phyloP scores from a whole-genome alignment of 1,140 invertebrate species.

The Scaptomyza graminum region DNA sequence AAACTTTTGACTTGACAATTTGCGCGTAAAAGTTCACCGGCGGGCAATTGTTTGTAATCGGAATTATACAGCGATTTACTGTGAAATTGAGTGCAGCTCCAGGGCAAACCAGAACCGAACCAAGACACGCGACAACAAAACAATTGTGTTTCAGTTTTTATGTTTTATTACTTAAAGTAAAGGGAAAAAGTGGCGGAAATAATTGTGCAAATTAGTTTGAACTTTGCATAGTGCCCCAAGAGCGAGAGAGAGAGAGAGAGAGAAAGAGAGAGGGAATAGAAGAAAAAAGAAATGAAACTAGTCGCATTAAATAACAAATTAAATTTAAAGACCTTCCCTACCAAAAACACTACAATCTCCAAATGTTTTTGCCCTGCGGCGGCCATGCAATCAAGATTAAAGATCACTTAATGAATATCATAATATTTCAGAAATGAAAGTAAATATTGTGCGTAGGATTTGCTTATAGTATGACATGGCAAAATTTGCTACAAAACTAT shows the following conservation, averaged over 20 bases:
- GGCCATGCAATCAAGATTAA: constrained; percentile 48
- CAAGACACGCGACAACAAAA: constrained; percentile 21
- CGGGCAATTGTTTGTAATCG: constrained; percentile 75
- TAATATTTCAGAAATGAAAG: constrained; percentile 80
- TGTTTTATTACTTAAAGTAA: constrained; percentile 6
- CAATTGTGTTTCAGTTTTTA: constrained; percentile 54
- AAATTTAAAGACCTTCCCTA: constrained; percentile 9
- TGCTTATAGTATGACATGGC: constrained; percentile 63
- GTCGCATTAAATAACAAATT: constrained; percentile 16
- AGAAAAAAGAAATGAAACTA: constrained; percentile 12
- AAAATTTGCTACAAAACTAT: constrained; percentile 33
- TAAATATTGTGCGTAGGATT: constrained; percentile 71
- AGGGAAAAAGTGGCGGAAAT: constrained; percentile 77
- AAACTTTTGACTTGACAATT: constrained; percentile 44
- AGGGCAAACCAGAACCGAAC: constrained; percentile 48
- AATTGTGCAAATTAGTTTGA: constrained; percentile 79
- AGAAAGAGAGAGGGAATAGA: constrained; percentile 21
- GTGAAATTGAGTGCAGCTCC: constrained; percentile 62
- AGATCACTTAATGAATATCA: constrained; percentile 70
- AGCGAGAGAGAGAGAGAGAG: constrained; percentile 29
- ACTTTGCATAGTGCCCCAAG: constrained; percentile 51
- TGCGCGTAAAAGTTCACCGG: constrained; percentile 50
- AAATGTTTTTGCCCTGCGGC: constrained; percentile 6
- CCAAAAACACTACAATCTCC: too few relatives aligned
- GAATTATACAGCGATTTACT: constrained; percentile 70